Evolutionary conservation across 1,140 invertebrate species (phyloP).

Genomic region (Pseudomyrmex pallidus): DNA sequence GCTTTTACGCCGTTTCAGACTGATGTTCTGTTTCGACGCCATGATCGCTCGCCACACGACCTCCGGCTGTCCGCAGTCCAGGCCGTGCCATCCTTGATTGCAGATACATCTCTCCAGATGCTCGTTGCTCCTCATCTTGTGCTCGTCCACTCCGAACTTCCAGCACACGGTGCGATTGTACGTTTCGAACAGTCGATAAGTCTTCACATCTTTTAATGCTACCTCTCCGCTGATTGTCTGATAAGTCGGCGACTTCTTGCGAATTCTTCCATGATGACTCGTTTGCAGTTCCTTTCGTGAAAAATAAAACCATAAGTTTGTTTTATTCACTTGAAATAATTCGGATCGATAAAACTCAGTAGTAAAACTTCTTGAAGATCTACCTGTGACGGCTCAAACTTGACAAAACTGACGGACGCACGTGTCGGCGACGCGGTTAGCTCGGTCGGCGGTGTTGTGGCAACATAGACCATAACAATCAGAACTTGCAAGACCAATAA

Average conservation of each 20-base stretch:
- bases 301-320: not conserved
- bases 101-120: conserved; percentile 85
- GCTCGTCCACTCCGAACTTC: conserved; percentile 85
- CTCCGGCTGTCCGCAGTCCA: conserved; percentile 88
- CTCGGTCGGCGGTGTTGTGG: conserved; percentile 81
- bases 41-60: conserved; percentile 88
- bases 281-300: conserved; percentile 63
- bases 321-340: not conserved
- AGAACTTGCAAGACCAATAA: conserved; percentile 82
- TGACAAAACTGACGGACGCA: conserved; percentile 81
- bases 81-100: conserved; percentile 87
- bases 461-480: conserved; percentile 83
- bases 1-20: conserved; percentile 82
- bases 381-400: conserved; percentile 77
- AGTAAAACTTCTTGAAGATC: conserved; percentile 5
- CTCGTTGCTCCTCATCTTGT: conserved; percentile 78
- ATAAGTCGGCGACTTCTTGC: conserved; percentile 74
- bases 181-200: conserved; percentile 80
- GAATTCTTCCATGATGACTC: conserved; percentile 45
- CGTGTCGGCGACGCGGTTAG: conserved; percentile 72
- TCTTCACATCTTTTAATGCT: conserved; percentile 80
- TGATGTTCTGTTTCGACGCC: conserved; percentile 85
- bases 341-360: too few relatives aligned
- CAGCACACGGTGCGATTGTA: conserved; percentile 86
- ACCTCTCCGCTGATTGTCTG: conserved; percentile 80